Conservation (phyloP, 1,140 invertebrate genomes). For the Danaus plexippus region DNA sequence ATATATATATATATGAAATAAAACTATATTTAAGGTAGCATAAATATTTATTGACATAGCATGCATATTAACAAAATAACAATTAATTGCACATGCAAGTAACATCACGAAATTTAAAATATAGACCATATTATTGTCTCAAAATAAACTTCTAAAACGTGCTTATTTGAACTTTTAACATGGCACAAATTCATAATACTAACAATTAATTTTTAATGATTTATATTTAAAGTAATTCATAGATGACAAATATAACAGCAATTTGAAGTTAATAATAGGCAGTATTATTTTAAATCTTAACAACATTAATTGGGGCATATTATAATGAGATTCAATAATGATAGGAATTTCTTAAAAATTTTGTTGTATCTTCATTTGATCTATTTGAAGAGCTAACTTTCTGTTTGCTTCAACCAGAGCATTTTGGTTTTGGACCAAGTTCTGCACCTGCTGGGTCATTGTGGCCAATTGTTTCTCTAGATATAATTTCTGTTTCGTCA, state of each 20-base stretch:
- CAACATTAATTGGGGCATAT: constrained; percentile 5
- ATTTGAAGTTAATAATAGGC: constrained; percentile 5
- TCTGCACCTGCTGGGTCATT: constrained; percentile 53
- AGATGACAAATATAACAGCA: constrained; percentile 4
- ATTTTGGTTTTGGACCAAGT: constrained; percentile 52
- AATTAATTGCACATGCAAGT: background rate
- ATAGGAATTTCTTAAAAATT: constrained; percentile 12
- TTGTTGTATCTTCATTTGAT: constrained; percentile 53
- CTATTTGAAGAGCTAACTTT: constrained; percentile 57
- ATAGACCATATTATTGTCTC: constrained; percentile 9
- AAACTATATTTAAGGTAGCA: no score
- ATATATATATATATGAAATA: no score
- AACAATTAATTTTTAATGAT: constrained; percentile 11
- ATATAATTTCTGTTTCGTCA: constrained; percentile 65
- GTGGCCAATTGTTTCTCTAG: constrained; percentile 56
- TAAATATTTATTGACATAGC: constrained; percentile 1
- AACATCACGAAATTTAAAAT: constrained; percentile 1
- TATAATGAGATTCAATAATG: constrained; percentile 3
- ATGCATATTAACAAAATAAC: background rate
- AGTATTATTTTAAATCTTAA: constrained; percentile 10
- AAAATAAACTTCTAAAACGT: constrained; percentile 7
- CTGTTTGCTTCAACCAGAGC: constrained; percentile 61
- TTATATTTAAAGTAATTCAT: constrained; percentile 5
- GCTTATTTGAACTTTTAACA: constrained; percentile 9
- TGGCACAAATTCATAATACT: constrained; percentile 13